Evolutionary conservation across 2,113 vertebrate genomes (phyloP).

Genomic region (Hyperopisus bebe): DNA sequence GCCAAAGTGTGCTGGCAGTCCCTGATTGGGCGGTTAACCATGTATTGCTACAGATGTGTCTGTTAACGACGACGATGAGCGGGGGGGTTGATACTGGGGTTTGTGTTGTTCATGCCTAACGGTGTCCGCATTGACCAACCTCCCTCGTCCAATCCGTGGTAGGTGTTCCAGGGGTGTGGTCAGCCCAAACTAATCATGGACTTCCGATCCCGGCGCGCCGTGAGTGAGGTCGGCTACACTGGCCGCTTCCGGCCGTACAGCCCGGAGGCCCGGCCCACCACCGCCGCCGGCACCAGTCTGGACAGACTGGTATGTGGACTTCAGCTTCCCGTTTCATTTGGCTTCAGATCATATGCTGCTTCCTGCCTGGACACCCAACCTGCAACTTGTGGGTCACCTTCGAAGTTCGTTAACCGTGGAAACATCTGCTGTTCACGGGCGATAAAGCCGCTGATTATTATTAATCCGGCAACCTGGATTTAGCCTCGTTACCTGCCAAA

Average conservation of each 20-base stretch:
- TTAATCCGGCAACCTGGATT: neutral
- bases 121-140: neutral
- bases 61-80: neutral
- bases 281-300: conserved; percentile 88
- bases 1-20: neutral
- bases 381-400: neutral
- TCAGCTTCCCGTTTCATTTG: neutral
- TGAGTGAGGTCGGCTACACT: conserved; percentile 69
- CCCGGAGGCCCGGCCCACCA: conserved; percentile 83
- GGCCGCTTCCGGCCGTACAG: conserved; percentile 87
- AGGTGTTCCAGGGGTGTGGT: conserved; percentile 99
- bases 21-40: neutral
- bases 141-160: neutral
- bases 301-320: conserved; percentile 79
- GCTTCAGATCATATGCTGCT: neutral
- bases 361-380: neutral
- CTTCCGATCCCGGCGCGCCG: conserved; percentile 67
- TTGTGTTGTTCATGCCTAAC: neutral
- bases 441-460: neutral
- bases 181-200: conserved; percentile 64
- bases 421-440: neutral
- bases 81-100: neutral
- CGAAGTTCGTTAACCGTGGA: neutral
- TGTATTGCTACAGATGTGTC: neutral
- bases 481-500: neutral